phyloP scores from a whole-genome alignment of 2,113 vertebrate genomes.

The Protobothrops mucrosquamatus region DNA sequence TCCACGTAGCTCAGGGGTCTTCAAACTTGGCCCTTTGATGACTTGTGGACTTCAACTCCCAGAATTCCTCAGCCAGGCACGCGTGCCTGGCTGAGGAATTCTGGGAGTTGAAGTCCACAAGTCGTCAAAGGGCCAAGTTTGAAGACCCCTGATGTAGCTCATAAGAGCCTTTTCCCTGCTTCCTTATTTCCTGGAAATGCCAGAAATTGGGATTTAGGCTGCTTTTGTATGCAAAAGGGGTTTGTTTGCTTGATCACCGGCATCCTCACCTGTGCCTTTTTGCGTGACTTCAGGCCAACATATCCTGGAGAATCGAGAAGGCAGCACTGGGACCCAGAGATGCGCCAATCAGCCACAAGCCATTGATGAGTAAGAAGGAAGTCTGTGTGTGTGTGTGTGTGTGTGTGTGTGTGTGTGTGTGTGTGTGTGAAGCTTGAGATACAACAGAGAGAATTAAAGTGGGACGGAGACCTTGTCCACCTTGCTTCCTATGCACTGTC shows the following conservation, averaged over 20 bases:
- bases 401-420: not conserved
- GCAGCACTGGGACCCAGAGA: conserved; percentile 18
- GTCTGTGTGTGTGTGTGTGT: not conserved
- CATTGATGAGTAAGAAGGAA: conserved; percentile 8
- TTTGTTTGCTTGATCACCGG: not conserved
- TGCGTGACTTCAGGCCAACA: conserved; percentile 47
- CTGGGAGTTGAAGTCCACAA: too few relatives aligned
- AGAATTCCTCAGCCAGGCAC: too few relatives aligned
- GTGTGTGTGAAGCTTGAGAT: not conserved
- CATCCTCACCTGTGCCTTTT: not conserved
- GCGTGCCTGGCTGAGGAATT: too few relatives aligned
- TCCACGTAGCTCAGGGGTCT: not conserved
- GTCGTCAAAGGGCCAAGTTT: too few relatives aligned
- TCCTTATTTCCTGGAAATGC: not conserved
- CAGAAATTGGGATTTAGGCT: not conserved
- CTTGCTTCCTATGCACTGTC: not conserved
- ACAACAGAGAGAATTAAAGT: not conserved
- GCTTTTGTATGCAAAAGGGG: not conserved
- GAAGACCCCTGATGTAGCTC: not conserved
- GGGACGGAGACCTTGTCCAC: not conserved
- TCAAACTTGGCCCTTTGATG: too few relatives aligned
- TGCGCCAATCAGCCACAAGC: conserved; percentile 44
- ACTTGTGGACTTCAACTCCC: too few relatives aligned
- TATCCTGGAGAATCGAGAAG: conserved; percentile 45
- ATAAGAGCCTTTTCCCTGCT: not conserved